phyloP scores from a whole-genome alignment of 2,888 invertebrate genomes.

The Kryphioiulus occultus region DNA sequence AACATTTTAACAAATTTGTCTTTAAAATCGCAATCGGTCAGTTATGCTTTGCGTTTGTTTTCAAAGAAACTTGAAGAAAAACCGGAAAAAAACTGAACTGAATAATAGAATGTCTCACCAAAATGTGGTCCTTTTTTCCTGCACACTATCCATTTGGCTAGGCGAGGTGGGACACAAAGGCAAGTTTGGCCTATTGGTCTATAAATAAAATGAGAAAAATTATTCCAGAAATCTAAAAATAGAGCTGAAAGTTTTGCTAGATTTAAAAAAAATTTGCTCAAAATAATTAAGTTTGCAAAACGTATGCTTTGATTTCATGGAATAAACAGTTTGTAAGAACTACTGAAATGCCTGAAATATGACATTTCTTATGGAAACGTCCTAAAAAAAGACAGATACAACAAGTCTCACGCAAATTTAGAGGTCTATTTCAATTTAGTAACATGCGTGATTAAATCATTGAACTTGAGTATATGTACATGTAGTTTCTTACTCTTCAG shows the following conservation, averaged over 20 bases:
- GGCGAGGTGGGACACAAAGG: neutral
- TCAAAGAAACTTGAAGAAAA: too few relatives aligned
- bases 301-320: neutral
- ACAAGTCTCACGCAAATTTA: too few relatives aligned
- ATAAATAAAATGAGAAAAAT: neutral
- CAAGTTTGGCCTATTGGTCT: neutral
- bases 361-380: too few relatives aligned
- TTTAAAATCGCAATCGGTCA: neutral
- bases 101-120: neutral
- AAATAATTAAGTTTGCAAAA: neutral
- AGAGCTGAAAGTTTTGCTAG: neutral
- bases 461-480: too few relatives aligned
- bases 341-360: too few relatives aligned
- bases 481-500: too few relatives aligned
- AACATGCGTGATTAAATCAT: too few relatives aligned
- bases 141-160: neutral
- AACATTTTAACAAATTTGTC: neutral
- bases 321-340: neutral
- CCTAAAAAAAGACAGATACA: too few relatives aligned
- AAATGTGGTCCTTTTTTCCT: neutral
- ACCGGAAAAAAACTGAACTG: too few relatives aligned
- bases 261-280: neutral
- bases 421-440: too few relatives aligned
- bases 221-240: neutral
- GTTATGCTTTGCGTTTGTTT: neutral